These are phyloP conservation scores for Cyprinodon diabolis DNA, from an alignment of 2,797 vertebrate genomes.

Conservation along the genomic window DNA sequence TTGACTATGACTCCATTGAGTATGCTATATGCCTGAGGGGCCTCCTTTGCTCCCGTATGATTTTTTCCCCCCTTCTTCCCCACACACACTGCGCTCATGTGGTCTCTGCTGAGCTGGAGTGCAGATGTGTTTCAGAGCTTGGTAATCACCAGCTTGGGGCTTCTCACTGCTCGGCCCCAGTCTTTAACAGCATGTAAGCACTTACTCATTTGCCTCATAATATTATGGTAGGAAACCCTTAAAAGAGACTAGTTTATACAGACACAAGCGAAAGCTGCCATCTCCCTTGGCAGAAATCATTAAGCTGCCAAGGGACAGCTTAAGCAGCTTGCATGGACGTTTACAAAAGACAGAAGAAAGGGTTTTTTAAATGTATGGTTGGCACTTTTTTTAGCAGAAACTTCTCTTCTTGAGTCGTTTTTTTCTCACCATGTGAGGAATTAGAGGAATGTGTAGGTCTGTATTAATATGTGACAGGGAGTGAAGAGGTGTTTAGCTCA, in stretches of 20 bases:
- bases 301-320: slow-evolving; percentile 27
- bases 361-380: slow-evolving; percentile 13
- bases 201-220: slow-evolving; percentile 84
- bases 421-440: slow-evolving; percentile 33
- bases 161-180: slow-evolving; percentile 74
- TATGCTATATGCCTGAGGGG: slow-evolving; percentile 50
- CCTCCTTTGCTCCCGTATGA: slow-evolving; percentile 47
- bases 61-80: slow-evolving; percentile 23
- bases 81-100: slow-evolving; percentile 66
- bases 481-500: slow-evolving; percentile 58
- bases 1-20: slow-evolving; percentile 62
- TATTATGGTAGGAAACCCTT: slow-evolving; percentile 76
- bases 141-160: slow-evolving; percentile 82
- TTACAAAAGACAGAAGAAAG: slow-evolving; percentile 8
- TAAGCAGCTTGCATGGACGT: slow-evolving; percentile 12
- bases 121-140: slow-evolving; percentile 80
- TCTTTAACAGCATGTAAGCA: slow-evolving; percentile 84
- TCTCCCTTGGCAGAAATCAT: slow-evolving; percentile 38
- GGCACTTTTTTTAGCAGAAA: not conserved
- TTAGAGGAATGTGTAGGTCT: slow-evolving; percentile 37
- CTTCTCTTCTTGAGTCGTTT: slow-evolving; percentile 18
- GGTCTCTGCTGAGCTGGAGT: slow-evolving; percentile 67
- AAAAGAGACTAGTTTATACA: slow-evolving; percentile 78
- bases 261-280: slow-evolving; percentile 65
- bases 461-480: slow-evolving; percentile 41